Base-by-base conservation (phyloP, 2,888 invertebrate species). In the Amorpha juglandis region DNA sequence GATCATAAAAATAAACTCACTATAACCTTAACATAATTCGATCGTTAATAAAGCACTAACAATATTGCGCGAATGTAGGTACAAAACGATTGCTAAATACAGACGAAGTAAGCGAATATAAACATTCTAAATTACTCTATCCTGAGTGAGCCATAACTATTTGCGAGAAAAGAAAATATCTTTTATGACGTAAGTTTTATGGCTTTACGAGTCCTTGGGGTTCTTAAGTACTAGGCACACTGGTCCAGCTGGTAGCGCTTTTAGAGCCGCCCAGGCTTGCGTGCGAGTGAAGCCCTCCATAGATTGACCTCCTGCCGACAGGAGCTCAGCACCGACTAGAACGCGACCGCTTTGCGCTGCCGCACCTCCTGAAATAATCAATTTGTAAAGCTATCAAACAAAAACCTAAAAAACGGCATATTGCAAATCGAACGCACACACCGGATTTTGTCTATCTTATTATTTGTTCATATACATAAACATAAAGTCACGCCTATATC, bases 221-320 rank as follows among this genome's bases (percentile, higher is more conserved):
- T 92, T 92, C 75, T 84, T 87, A 69, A 94, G 86, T 67, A 92
- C 86, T 68, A 97, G 91, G 71, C 94, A 95, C 71, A 98, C 96
- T 81, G 96, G 95, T 67, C 98, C 98, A 82, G 97, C 96, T 65
- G 97, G 97, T 73, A 98, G 90, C 79, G 97, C 97, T 89, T 98
- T 98, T 94, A 99, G 96, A 69, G 97, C 95, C 75, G 97, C 97
- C 98, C 98, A 98, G 65, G 98, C 98, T 91, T 98, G 98, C 74
- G 98, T 98, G 79, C 98, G 95, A n/a, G 98, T 96, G 95, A 98
- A 96, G 69, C 95, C 95, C 71, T 96, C 95, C 81, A 98, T 96
- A 75, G 97, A 96, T 72, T 95, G 95, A 64, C 96, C 97, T 78
- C 98, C 98, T 64, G 98, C 97, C 74, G 95, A 95, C 47, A 98